Base-by-base conservation (phyloP, 2,113 vertebrate species). In the Psophia crepitans region DNA sequence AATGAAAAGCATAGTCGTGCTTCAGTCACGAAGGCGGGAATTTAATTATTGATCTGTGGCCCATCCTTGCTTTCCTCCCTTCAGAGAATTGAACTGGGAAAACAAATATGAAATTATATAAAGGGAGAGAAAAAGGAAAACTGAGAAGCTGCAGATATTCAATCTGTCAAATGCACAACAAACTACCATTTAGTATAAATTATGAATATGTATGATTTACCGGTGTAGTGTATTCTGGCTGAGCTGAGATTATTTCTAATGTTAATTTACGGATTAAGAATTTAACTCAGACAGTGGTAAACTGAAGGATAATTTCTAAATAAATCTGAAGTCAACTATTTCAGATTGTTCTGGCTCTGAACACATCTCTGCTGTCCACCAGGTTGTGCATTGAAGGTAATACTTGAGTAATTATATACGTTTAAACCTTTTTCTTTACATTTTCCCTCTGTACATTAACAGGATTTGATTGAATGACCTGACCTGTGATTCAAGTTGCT, bases 191-290 rank as follows among this genome's bases (percentile, higher is more conserved):
- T 15, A 27, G 9, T 48, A 41, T 39, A 26, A 60, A 56, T 66
- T 77, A 43, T 1, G 2, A 54, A 74, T 39, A 24, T 11, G 2
- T 28, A 11, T 48, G 27, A 32, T 70, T 63, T 66, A 32, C 24
- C 41, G 11, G 12, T 41, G 19, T 27, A 46, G 8, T 0, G 0
- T 87, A 16, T 23, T 65, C 63, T 61, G 9, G 8, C 12, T 69
- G 15, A 5, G 1, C 9, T 81, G 58, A 70, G 16, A 66, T 91
- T 91, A 58, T n/a, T 65, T 70, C 26, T 71, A 17, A 49, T 61
- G 7, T 66, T 49, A 51, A 63, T 64, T 75, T 63, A 21, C 2
- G 5, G 41, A 65, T 35, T 57, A 73, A 84, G 4, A 6, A 65
- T 49, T 68, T 60, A 22, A 77, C 74, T 84, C 18, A 37, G n/a